Evolutionary conservation across 2,797 vertebrate species (phyloP), one percentile per base, ranked within the genome.

Genomic region (Paedocypris micromegethes): DNA sequence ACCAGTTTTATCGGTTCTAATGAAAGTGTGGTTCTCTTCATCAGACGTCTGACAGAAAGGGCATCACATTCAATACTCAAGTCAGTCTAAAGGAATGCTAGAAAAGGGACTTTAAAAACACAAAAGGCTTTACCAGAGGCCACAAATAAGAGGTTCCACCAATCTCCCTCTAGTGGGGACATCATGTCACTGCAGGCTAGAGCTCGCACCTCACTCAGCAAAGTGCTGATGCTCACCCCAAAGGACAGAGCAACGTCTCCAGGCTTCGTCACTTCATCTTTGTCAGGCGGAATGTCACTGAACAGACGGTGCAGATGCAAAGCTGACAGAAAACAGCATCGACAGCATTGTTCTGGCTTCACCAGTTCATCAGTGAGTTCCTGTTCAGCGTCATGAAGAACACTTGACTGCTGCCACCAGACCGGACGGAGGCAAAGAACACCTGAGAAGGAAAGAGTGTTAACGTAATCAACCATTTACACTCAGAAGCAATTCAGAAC

Each of bases 301-400:
- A 64, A 59, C 58, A 5, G n/a, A 47, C n/a, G 81, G 83, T 84
- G 86, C 79, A 87, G 83, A 90, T 77, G 54, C 59, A 88, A 87
- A 77, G 79, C 80, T 80, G 83, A 87, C 83, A 83, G 69, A 84
- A 83, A 50, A 73, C 85, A 66, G 87, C 83, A 75, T 79, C 79
- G 74, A 72, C 1, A 82, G 79, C 78, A 1, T 62, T 23, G 3
- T 41, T 9, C 64, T 66, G 76, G 55, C 69, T 85, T 94, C 95
- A 98, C 96, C 96, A 98, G 92, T 98, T 98, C 95, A 97, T 97
- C 94, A 98, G 94, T 81, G 93, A 95, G 90, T 91, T 98, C 89
- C 95, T 94, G 91, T 98, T 98, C 85, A 98, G 93, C 43, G 96
- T 98, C 96, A 98, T 98, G 92, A 98, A 98, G 90, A 97, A 98